These are phyloP conservation scores for Apodemus agrarius DNA, from an alignment of 2,797 vertebrate species.

Conservation along the genomic window DNA sequence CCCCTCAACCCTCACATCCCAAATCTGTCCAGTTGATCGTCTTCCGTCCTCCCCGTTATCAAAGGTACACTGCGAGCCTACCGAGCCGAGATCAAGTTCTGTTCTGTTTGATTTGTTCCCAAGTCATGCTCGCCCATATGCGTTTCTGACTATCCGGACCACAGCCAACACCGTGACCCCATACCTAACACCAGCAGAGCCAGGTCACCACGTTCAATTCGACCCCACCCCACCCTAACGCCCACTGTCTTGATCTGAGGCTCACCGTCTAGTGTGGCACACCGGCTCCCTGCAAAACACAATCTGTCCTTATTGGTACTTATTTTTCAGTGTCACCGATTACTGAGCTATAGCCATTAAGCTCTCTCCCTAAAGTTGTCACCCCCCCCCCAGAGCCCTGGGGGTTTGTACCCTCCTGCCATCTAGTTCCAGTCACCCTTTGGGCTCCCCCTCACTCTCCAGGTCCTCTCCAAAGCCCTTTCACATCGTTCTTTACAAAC, in stretches of 20 bases:
- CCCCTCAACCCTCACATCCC: neutral
- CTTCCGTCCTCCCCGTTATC: neutral
- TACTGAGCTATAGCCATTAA: neutral
- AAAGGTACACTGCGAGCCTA: neutral
- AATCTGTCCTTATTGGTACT: neutral
- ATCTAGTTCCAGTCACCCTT: neutral
- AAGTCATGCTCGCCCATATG: neutral
- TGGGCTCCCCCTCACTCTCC: neutral
- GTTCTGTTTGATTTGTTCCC: neutral
- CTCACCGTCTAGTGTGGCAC: neutral
- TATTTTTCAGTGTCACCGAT: neutral
- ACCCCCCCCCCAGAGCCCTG: neutral
- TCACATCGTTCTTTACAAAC: conserved; percentile 39
- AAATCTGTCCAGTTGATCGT: neutral
- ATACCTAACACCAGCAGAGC: neutral
- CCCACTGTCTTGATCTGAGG: neutral
- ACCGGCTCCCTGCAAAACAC: neutral
- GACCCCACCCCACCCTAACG: neutral
- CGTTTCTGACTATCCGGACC: neutral
- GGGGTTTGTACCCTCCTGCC: neutral
- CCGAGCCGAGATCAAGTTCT: neutral
- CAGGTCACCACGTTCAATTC: neutral
- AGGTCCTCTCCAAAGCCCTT: neutral
- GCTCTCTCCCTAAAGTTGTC: neutral
- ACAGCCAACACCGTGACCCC: neutral